Evolutionary conservation across 2,797 vertebrate genomes (phyloP).

Genomic region (Chaenodraco wilsoni): DNA sequence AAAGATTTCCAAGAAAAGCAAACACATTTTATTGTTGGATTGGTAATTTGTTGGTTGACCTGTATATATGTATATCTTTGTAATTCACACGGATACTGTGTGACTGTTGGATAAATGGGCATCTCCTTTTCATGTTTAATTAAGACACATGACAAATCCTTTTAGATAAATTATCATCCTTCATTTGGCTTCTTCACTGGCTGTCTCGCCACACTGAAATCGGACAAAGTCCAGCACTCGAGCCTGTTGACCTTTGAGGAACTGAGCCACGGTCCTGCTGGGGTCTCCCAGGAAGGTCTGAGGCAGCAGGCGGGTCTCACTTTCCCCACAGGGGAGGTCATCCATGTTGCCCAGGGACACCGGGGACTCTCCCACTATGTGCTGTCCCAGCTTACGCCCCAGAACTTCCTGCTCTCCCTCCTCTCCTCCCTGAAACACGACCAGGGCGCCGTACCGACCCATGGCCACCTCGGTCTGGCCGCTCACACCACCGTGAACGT

Average conservation of each 20-base stretch:
- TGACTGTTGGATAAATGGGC: not conserved
- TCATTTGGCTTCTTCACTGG: slow-evolving; percentile 63
- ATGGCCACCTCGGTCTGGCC: slow-evolving; percentile 78
- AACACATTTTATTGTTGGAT: slow-evolving; percentile 43
- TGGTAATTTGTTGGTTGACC: slow-evolving; percentile 22
- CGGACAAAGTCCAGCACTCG: slow-evolving; percentile 89
- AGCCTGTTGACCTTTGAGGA: slow-evolving; percentile 82
- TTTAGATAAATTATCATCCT: not conserved
- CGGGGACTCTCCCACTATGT: slow-evolving; percentile 91
- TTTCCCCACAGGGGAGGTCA: slow-evolving; percentile 85
- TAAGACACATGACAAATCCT: slow-evolving; percentile 11
- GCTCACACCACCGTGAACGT: slow-evolving; percentile 83
- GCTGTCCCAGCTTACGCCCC: slow-evolving; percentile 89
- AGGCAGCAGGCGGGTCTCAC: slow-evolving; percentile 89
- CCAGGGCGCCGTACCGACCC: slow-evolving; percentile 90
- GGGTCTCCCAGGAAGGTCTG: slow-evolving; percentile 89
- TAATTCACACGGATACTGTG: slow-evolving; percentile 33
- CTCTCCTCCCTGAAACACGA: slow-evolving; percentile 84
- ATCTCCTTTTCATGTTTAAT: slow-evolving; percentile 34
- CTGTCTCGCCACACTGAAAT: slow-evolving; percentile 88
- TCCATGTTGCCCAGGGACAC: slow-evolving; percentile 87
- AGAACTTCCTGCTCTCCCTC: slow-evolving; percentile 76
- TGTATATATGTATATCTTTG: slow-evolving; percentile 8
- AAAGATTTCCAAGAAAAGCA: not conserved
- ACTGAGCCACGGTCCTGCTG: slow-evolving; percentile 88